phyloP scores from a whole-genome alignment of 2,888 invertebrate species.

The Hypolimnas misippus region DNA sequence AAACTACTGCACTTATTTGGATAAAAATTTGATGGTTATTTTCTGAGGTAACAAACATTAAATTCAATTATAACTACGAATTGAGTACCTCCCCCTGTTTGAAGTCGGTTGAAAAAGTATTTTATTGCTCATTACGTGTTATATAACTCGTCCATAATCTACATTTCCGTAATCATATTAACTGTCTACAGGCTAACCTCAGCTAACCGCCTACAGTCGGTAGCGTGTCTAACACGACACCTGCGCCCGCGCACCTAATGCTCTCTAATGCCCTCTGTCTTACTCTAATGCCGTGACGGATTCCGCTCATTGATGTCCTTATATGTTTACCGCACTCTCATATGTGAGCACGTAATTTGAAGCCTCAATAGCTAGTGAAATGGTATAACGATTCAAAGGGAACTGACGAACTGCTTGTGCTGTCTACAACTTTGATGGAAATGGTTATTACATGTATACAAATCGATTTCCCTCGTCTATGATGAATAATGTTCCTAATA shows the following conservation, averaged over 20 bases:
- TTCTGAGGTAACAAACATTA: too few relatives aligned
- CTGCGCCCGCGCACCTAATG: slow-evolving; percentile 73
- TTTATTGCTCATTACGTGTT: neutral
- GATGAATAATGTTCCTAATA: neutral
- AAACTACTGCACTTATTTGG: too few relatives aligned
- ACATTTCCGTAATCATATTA: slow-evolving; percentile 45
- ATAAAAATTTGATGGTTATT: too few relatives aligned
- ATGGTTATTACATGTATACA: slow-evolving; percentile 3
- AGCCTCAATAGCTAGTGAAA: slow-evolving; percentile 19
- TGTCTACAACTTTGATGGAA: neutral
- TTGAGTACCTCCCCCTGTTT: too few relatives aligned
- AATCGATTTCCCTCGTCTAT: neutral
- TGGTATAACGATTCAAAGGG: slow-evolving; percentile 3
- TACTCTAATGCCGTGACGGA: slow-evolving; percentile 60
- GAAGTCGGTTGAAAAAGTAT: too few relatives aligned
- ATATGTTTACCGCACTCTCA: slow-evolving; percentile 53
- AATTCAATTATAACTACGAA: too few relatives aligned
- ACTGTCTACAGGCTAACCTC: slow-evolving; percentile 41
- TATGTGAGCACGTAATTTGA: slow-evolving; percentile 22
- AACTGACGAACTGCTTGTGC: neutral
- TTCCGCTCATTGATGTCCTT: slow-evolving; percentile 56
- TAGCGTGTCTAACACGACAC: slow-evolving; percentile 70
- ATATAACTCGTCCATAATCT: slow-evolving; percentile 20
- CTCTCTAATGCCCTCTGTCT: slow-evolving; percentile 64
- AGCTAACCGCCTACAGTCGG: slow-evolving; percentile 56